Base-by-base conservation (phyloP, 2,797 vertebrate genomes). In the Pachyuromys duprasi region DNA sequence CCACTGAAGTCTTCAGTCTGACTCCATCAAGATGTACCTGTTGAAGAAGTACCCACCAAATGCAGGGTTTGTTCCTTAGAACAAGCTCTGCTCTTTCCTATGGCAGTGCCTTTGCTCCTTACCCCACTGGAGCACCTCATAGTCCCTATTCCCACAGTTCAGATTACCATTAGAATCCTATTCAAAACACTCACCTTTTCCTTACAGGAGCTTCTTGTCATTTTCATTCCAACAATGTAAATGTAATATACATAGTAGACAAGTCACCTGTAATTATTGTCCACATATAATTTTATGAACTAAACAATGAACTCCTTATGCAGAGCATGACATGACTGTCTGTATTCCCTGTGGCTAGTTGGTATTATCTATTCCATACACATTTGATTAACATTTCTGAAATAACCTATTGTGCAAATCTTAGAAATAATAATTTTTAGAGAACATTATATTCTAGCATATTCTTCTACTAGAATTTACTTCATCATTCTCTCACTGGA, bases 171-270 rank as follows among this genome's bases (percentile, higher is more conserved):
- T 92, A 45, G 69, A 78, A 33, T 89, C 7, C 18, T 95, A 36
- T 65, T 81, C 28, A 86, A 87, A 93, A n/a, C 31, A 49, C 49
- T 92, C 91, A 69, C 53, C 82, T 74, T 81, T 83, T 89, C 18
- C 65, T 62, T 69, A 18, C 33, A 69, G 55, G 79, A 18, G 55
- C 62, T 96, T 94, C 76, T 49, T 87, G 26, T 78, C 93, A 42
- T 90, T 62, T 91, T n/a, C 92, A 33, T 8, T 49, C 26, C 49
- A 18, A 55, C 8, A 49, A 75, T 36, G 24, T 78, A 70, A 28
- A 39, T 74, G 63, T 31, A 39, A 13, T 24, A 95, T 69, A 57
- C 22, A 65, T 31, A 36, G 31, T 63, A 63, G 4, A 42, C 36
- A 72, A 69, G 63, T 28, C 65, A 65, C 62, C 49, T 79, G 36